Conservation (phyloP, 2,888 invertebrate genomes). For the Penaeus monodon region DNA sequence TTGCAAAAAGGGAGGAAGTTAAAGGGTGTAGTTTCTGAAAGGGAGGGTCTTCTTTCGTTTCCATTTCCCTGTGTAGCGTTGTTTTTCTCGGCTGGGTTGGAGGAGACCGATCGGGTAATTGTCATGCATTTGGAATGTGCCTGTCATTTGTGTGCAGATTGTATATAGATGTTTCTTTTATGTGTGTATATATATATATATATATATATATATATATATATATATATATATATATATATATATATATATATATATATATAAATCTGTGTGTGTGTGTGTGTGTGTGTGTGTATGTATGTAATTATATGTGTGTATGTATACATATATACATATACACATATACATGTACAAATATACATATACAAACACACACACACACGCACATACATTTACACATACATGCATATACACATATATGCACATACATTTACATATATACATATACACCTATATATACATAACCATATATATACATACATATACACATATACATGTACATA, state of each 20-base stretch:
- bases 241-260: neutral
- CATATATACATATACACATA: neutral
- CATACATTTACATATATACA: too few relatives aligned
- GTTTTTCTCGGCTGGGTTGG: neutral
- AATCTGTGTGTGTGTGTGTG: neutral
- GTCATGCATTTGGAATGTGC: neutral
- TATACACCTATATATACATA: neutral
- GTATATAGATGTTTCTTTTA: neutral
- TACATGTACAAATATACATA: conserved; percentile 9
- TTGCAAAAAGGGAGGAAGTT: too few relatives aligned
- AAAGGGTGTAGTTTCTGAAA: too few relatives aligned
- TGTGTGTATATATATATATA: neutral
- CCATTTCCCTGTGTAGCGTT: too few relatives aligned
- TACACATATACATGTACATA: neutral
- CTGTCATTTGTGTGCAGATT: neutral
- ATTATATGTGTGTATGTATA: neutral
- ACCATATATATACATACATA: neutral
- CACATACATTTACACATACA: conserved; percentile 5
- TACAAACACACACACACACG: neutral
- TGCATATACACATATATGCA: neutral
- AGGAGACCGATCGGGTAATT: neutral
- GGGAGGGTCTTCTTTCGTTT: too few relatives aligned
- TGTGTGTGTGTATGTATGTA: neutral
- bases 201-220: conserved; percentile 3
- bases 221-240: neutral